Conservation (phyloP, 2,888 invertebrate genomes). For the Sicus ferrugineus region DNA sequence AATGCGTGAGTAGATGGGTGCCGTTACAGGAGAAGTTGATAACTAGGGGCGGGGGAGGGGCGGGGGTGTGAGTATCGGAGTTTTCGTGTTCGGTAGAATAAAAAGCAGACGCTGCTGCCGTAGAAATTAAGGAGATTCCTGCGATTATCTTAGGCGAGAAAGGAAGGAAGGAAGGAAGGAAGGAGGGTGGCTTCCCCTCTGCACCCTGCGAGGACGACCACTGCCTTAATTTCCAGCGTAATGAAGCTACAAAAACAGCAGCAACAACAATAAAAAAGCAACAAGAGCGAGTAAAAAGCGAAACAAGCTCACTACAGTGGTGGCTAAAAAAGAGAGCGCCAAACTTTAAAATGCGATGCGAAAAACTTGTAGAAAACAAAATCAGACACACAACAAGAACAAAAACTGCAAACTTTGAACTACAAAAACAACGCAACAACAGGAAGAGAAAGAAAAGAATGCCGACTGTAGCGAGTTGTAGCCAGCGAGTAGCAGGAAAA, state of each 20-base stretch:
- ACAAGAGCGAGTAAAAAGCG: slow-evolving; percentile 9
- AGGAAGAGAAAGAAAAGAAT: not conserved
- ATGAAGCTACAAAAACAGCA: slow-evolving; percentile 36
- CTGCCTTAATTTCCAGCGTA: slow-evolving; percentile 41
- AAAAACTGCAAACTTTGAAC: slow-evolving; percentile 19
- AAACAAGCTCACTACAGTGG: not conserved
- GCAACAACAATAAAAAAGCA: slow-evolving; percentile 6
- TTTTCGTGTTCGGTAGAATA: not conserved
- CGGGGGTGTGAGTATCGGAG: not conserved
- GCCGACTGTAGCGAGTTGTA: no score
- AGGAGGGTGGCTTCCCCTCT: not conserved
- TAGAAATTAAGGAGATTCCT: no score
- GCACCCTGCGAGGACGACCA: slow-evolving; percentile 32
- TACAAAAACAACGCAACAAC: slow-evolving; percentile 2
- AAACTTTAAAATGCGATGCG: no score
- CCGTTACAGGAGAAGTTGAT: no score
- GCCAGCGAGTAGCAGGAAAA: no score
- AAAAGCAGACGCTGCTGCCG: not conserved
- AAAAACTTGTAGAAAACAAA: not conserved
- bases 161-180: no score
- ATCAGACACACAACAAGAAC: not conserved
- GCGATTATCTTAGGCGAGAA: no score
- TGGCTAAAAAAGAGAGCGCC: not conserved
- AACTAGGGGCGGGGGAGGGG: not conserved
- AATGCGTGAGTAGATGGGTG: not conserved